These are phyloP conservation scores for Tanypteryx hageni DNA, from an alignment of 2,888 invertebrate species.

Conservation along the genomic window DNA sequence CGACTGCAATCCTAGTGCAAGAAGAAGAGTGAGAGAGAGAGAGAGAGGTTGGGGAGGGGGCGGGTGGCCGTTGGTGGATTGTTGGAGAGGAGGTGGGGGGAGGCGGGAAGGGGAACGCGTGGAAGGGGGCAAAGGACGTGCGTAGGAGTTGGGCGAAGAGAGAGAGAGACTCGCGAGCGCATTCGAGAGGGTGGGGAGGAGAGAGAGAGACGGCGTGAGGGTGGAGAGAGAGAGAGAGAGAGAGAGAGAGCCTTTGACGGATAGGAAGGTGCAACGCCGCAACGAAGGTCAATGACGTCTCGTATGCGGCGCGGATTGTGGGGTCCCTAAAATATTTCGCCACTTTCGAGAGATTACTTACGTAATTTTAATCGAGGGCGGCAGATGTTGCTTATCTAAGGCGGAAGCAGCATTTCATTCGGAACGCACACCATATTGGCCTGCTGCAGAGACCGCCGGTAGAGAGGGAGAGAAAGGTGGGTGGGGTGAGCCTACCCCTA, in stretches of 20 bases:
- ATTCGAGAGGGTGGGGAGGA: constrained; percentile 42
- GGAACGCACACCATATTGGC: background rate
- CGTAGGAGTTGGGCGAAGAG: constrained; percentile 65
- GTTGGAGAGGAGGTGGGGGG: constrained; percentile 44
- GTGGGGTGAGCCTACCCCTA: background rate
- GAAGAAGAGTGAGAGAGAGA: background rate
- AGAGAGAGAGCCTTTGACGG: constrained; percentile 64
- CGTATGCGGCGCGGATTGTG: constrained; percentile 48
- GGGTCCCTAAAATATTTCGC: constrained; percentile 10
- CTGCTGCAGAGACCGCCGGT: background rate
- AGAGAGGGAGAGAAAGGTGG: constrained; percentile 34
- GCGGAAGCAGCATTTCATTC: background rate
- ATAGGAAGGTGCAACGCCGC: constrained; percentile 67
- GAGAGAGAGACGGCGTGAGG: background rate
- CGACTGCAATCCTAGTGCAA: constrained; percentile 57
- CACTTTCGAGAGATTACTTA: background rate
- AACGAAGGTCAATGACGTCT: constrained; percentile 68
- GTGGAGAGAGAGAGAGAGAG: background rate
- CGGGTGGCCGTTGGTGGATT: background rate
- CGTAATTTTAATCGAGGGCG: background rate
- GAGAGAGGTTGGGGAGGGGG: background rate
- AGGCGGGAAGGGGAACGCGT: constrained; percentile 38
- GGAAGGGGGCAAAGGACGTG: constrained; percentile 46
- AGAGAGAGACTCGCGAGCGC: constrained; percentile 66
- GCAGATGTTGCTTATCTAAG: background rate